Base-by-base conservation (phyloP, 2,888 invertebrate species). In the Branchellion lobata region DNA sequence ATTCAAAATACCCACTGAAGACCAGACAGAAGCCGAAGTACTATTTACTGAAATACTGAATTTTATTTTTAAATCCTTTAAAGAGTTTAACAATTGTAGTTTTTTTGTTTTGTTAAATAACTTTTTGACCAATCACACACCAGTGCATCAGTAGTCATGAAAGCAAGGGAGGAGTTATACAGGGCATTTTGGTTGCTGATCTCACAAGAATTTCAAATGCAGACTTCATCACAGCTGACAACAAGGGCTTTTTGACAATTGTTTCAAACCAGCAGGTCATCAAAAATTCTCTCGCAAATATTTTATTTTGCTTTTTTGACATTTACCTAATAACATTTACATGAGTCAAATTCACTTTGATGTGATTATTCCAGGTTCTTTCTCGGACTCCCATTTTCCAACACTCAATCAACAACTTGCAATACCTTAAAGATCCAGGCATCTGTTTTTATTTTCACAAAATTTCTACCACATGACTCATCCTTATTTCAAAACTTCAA, bases 121-220 rank as follows among this genome's bases (percentile, higher is more conserved):
- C 24, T 33, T 21, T n/a, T 33, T 1, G n/a, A n/a, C n/a, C n/a
- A n/a, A n/a, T n/a, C n/a, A n/a, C n/a, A n/a, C n/a, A n/a, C n/a
- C n/a, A 81, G 82, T 34, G 29, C 14, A 61, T 84, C 84, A 78
- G 83, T 21, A 82, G 82, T 24, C 80, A 86, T 74, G 87, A 87
- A 79, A 87, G 85, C 0, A 87, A 87, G 82, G 84, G 86, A 81
- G 87, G 87, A 1, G 85, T 86, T 21, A 85, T 87, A 31, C 87
- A 86, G 82, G 82, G 84, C n/a, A 80, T 86, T 69, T 82, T 83
- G n/a, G 82, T 86, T 1, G 85, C 86, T 51, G 85, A 87, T 81
- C 84, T 87, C 29, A 87, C 86, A 11, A 85, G 84, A 75, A 85
- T 87, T 72, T 84, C 84, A 71, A 82, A 85, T 78, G 85, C 85